These are phyloP conservation scores for Guaruba guarouba DNA, from an alignment of 2,113 vertebrate genomes.

Conservation along the genomic window DNA sequence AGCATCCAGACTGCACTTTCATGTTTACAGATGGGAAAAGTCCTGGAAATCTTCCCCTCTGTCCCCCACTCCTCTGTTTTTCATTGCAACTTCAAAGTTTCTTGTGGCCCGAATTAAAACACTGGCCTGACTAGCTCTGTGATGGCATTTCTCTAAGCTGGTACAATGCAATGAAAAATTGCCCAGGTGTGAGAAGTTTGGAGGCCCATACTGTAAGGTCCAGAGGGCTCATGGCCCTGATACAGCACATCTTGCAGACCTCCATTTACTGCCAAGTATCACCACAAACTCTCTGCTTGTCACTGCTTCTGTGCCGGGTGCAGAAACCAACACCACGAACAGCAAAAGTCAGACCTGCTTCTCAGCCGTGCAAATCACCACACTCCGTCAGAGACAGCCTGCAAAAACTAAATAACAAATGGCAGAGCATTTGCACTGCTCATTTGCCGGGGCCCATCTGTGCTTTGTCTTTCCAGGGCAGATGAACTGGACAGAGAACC, in stretches of 20 bases:
- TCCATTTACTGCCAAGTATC: background rate
- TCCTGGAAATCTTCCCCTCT: background rate
- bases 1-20: background rate
- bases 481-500: background rate
- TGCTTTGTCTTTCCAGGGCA: background rate
- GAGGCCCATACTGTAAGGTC: background rate
- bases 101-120: background rate
- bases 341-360: background rate
- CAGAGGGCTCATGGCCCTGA: background rate
- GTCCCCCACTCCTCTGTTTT: background rate
- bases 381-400: background rate
- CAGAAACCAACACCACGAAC: background rate
- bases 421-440: background rate
- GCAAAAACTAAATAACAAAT: slow-evolving; percentile 24
- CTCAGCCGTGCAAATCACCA: background rate
- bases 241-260: background rate
- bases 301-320: background rate
- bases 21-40: background rate
- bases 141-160: background rate
- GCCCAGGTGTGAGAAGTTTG: background rate
- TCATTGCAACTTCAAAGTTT: background rate
- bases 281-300: background rate
- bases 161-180: background rate
- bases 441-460: background rate
- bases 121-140: background rate